Base-by-base conservation (phyloP, 2,113 vertebrate species). In the Gila orcuttii region DNA sequence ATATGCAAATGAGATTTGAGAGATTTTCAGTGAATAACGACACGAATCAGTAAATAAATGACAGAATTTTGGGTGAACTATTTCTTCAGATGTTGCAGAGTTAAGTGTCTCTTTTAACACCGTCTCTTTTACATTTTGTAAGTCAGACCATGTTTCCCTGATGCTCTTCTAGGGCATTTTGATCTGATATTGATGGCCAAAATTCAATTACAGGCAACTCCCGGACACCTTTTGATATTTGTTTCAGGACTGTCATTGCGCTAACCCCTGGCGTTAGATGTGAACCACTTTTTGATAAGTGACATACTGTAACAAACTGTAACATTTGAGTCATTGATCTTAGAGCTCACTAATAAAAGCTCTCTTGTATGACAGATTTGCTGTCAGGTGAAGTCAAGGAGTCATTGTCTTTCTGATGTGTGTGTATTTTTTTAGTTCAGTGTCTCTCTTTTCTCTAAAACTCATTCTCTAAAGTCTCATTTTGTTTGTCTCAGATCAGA, bases 251-350 rank as follows among this genome's bases (percentile, higher is more conserved):
- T 86, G 85, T 76, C 85, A 12, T 86, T 71, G 47, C 42, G 15
- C n/a, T 79, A 45, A 78, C 57, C 31, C 12, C 50, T 9, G 11
- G 3, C 12, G 59, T 33, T n/a, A 15, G 25, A 74, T n/a, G 19
- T 21, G 42, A 11, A 88, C 82, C 87, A 89, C 91, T 90, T 91
- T 90, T 93, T 89, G 86, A 92, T 91, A 78, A 88, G 92, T 93
- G 92, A 93, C 90, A 90, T 82, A 90, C 91, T 89, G 92, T 92
- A 92, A 93, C 90, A 91, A 82, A 90, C 90, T 88, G 91, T 93
- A 91, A 93, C 92, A 93, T 93, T 93, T 91, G 83, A 76, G 47
- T 80, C 93, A 95, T 95, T 75, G 94, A 95, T 95, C 84, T 57
- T 6, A 6, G 79, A 89, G 88, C 62, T 84, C 87, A 91, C 88